Evolutionary conservation across 2,113 vertebrate species (phyloP), one percentile per base, ranked within the genome.

Genomic region (Lamprotornis superbus): DNA sequence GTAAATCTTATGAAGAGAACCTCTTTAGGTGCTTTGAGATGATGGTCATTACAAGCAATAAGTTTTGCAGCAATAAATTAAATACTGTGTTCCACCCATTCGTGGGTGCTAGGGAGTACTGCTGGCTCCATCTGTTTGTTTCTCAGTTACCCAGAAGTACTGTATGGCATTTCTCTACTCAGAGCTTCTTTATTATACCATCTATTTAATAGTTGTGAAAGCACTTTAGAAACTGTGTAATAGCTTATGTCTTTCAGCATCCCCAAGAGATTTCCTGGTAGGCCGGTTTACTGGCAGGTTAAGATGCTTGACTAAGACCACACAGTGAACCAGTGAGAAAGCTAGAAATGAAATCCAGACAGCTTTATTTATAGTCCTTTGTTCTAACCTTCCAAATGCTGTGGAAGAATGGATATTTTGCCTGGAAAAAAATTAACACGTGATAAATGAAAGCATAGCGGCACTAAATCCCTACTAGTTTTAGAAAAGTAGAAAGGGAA

Each of bases 321-420:
- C 67, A 68, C 57, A 93, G 35, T 4, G 7, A 88, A 75, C 21
- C 35, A 86, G 46, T 83, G 40, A 80, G 68, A 93, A 90, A 74
- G 33, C 79, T 90, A 74, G 64, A 81, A 92, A 90, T 92, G 6
- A 92, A 95, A 93, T 83, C 79, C 82, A 90, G 70, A 73, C 2
- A 0, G 1, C 39, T 74, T 80, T 71, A 52, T 63, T 77, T 93
- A 17, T 53, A 83, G 28, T 65, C 59, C n/a, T 80, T 95, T 93
- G 79, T 92, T 86, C 56, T 83, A 70, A 70, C 40, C 7, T 87
- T 63, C 52, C 50, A 75, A 61, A 42, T 63, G 23, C 76, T 82
- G 60, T 85, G 83, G 50, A 93, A 46, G 82, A 82, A 87, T 39
- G 50, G 57, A 19, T 75, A 39, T 79, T 89, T 85, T 70, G 63